These are phyloP conservation scores for Melitaea athalia DNA, from an alignment of 2,888 invertebrate genomes.

Conservation along the genomic window DNA sequence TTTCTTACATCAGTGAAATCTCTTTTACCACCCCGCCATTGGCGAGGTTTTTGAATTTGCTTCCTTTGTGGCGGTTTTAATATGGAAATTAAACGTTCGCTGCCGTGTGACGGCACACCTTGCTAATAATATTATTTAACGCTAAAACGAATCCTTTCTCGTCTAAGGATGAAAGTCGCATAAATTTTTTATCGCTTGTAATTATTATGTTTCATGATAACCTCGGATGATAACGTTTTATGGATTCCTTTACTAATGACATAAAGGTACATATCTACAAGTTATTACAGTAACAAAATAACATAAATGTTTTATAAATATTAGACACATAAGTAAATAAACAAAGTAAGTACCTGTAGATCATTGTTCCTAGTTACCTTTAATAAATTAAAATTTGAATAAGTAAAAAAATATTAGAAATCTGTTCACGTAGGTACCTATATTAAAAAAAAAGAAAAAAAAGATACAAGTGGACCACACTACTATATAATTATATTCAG, in stretches of 20 bases:
- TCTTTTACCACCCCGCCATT: conserved; percentile 51
- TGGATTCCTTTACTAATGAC: background rate
- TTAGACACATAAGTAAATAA: too few species aligned
- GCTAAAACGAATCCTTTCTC: conserved; percentile 40
- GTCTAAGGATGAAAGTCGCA: conserved; percentile 47
- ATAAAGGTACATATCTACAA: too few species aligned
- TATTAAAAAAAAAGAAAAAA: too few species aligned
- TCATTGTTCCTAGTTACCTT: too few species aligned
- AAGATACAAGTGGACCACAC: too few species aligned
- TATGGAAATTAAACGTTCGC: conserved; percentile 81
- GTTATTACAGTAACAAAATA: too few species aligned
- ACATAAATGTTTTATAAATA: too few species aligned
- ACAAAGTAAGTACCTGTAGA: too few species aligned
- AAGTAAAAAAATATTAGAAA: too few species aligned
- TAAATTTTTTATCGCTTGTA: conserved; percentile 27
- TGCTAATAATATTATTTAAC: conserved; percentile 60
- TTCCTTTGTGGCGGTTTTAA: conserved; percentile 82
- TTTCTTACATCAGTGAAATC: conserved; percentile 36
- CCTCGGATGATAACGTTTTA: conserved; percentile 37
- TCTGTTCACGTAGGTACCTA: too few species aligned
- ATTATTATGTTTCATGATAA: conserved; percentile 62
- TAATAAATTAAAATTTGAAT: too few species aligned
- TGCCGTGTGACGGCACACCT: conserved; percentile 71
- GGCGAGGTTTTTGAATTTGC: conserved; percentile 80
- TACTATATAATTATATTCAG: too few species aligned